These are phyloP conservation scores for Pinna nobilis DNA, from an alignment of 1,140 invertebrate species.

Conservation along the genomic window DNA sequence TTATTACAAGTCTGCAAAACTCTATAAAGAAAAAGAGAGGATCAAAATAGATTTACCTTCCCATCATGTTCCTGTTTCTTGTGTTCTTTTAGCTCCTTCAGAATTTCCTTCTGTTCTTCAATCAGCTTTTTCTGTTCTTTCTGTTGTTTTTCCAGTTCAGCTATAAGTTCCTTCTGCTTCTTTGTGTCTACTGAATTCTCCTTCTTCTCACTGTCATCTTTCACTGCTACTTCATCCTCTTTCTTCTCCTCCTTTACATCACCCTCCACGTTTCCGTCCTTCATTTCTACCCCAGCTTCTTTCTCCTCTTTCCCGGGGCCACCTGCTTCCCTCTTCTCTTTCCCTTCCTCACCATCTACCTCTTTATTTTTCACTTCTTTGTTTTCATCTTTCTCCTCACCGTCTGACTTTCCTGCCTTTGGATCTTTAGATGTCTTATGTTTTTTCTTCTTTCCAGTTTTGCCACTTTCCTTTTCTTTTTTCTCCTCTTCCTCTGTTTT, in stretches of 20 bases:
- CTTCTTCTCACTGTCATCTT: slow-evolving; percentile 65
- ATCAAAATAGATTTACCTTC: slow-evolving; percentile 6
- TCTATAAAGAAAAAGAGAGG: no score
- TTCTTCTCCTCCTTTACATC: slow-evolving; percentile 64
- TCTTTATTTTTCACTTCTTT: background rate
- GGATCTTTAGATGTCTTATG: background rate
- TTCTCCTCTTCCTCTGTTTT: slow-evolving; percentile 10
- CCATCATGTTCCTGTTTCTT: slow-evolving; percentile 51
- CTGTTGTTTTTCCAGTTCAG: slow-evolving; percentile 75
- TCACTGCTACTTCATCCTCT: slow-evolving; percentile 76
- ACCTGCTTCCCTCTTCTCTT: slow-evolving; percentile 7
- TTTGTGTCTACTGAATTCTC: slow-evolving; percentile 19
- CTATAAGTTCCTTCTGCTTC: slow-evolving; percentile 24
- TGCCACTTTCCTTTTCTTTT: slow-evolving; percentile 9
- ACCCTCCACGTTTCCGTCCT: slow-evolving; percentile 3
- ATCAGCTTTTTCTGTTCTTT: slow-evolving; percentile 75
- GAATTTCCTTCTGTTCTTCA: slow-evolving; percentile 69
- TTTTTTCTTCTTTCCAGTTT: slow-evolving; percentile 19
- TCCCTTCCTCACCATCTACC: background rate
- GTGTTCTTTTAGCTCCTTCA: slow-evolving; percentile 77
- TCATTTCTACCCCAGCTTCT: background rate
- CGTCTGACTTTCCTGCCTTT: background rate
- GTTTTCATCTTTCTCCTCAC: slow-evolving; percentile 1
- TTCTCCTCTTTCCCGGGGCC: background rate
- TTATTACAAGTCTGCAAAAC: no score